Evolutionary conservation across 2,888 invertebrate genomes (phyloP).

Genomic region (Aromia moschata): DNA sequence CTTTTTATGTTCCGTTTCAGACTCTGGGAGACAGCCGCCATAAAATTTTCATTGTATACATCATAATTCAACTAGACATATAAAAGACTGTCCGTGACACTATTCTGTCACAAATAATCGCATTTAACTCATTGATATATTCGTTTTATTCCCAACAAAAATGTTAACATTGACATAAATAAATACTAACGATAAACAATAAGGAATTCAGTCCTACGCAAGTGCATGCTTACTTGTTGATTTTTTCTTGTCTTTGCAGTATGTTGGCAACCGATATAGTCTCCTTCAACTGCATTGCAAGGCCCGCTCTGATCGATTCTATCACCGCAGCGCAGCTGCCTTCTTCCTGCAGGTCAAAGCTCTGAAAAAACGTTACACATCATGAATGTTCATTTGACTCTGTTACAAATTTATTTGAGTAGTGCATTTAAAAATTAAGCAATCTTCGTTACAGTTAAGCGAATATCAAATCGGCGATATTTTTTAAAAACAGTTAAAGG

Average conservation of each 20-base stretch:
- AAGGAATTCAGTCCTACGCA: slow-evolving; percentile 2
- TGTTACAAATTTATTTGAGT: too few relatives aligned
- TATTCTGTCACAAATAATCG: slow-evolving; percentile 32
- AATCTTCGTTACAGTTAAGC: too few relatives aligned
- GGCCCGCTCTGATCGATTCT: slow-evolving; percentile 84
- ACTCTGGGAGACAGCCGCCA: too few relatives aligned
- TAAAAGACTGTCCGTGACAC: slow-evolving; percentile 34
- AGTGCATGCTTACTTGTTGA: slow-evolving; percentile 70
- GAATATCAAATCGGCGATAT: too few relatives aligned
- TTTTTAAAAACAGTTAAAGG: too few relatives aligned
- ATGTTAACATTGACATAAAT: slow-evolving; percentile 32
- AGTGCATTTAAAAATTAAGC: too few relatives aligned
- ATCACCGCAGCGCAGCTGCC: slow-evolving; percentile 80
- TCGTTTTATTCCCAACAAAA: slow-evolving; percentile 21
- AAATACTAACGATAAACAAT: not conserved
- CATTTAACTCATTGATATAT: slow-evolving; percentile 29
- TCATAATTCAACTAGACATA: slow-evolving; percentile 22
- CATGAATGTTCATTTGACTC: too few relatives aligned
- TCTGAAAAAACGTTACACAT: slow-evolving; percentile 62
- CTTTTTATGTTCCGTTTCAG: too few relatives aligned
- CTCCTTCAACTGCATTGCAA: slow-evolving; percentile 87
- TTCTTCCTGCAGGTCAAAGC: slow-evolving; percentile 75
- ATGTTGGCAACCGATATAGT: slow-evolving; percentile 80
- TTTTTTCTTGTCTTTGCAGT: slow-evolving; percentile 75
- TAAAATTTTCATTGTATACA: slow-evolving; percentile 7